Percentiles rank a stretch among this genome's conserved stretches.
phyloP scores from a whole-genome alignment of 1,140 invertebrate species.

The Ruditapes philippinarum region DNA sequence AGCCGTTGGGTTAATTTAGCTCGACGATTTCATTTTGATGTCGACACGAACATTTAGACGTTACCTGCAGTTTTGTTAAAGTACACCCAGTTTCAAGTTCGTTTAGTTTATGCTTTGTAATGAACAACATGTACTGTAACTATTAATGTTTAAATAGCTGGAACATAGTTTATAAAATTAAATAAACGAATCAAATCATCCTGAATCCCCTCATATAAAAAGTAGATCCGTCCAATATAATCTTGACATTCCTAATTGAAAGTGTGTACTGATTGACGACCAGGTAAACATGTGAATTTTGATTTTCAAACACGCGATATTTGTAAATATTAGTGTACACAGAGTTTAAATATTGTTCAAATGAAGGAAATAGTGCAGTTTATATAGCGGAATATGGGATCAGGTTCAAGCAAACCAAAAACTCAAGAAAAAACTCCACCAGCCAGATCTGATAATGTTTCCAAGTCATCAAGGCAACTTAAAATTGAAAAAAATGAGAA shows the following conservation, averaged over 20 bases:
- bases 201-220: not conserved
- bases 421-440: not conserved
- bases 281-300: conserved; percentile 43
- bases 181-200: not conserved
- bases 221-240: not conserved
- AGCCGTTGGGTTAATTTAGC: too few species aligned
- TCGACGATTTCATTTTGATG: too few species aligned
- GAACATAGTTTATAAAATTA: too few species aligned
- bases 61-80: too few species aligned
- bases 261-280: conserved; percentile 57
- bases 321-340: not conserved
- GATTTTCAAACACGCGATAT: not conserved
- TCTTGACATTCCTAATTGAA: conserved; percentile 48
- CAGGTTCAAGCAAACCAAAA: conserved; percentile 51
- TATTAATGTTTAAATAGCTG: too few species aligned
- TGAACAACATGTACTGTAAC: too few species aligned
- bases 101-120: too few species aligned
- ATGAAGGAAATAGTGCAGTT: not conserved
- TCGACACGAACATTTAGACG: too few species aligned
- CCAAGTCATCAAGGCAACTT: conserved; percentile 21
- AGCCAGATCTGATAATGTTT: conserved; percentile 6
- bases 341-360: not conserved
- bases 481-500: conserved; percentile 26
- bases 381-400: conserved; percentile 38
- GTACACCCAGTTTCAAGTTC: too few species aligned